Base-by-base conservation (phyloP, 92 coral and sea anemone genomes). In the Actinernus sp. region DNA sequence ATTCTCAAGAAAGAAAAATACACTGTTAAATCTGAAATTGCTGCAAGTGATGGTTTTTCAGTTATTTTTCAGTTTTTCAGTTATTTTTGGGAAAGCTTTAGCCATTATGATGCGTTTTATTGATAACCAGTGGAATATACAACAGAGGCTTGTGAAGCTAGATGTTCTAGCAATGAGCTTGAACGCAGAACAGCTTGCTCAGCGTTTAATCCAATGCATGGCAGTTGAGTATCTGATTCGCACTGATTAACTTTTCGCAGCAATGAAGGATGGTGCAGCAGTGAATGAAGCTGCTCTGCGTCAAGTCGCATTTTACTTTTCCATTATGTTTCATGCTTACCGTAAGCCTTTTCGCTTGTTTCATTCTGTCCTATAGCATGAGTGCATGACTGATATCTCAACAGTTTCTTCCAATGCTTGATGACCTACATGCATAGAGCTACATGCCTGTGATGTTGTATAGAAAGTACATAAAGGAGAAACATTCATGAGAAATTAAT, bases 231-330 rank as follows among this genome's bases (percentile, higher is more conserved):
- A 43, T 59, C 19, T n/a, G 51, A 68, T 55, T 38, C 62, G 48
- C 19, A 69, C 90, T 1, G 48, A 47, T 46, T 61, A 61, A 29
- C 72, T 84, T 61, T 56, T 76, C 23, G 41, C 82, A 72, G 82
- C 88, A 59, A 81, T 71, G 91, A 65, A 58, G 65, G 91, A 85
- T 58, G 76, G 86, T 61, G 86, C 86, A 46, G 38, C 77, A 45
- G 91, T 71, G 29, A 78, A 78, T 71, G 82, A 67, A 67, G 86
- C 81, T 28, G 85, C 79, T 44, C 56, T 80, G 70, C 63, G 60
- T 20, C 79, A 83, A 69, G 70, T 76, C 24, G 25, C 30, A 48
- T 78, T 68, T 38, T 78, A 31, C 47, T 79, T 71, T 30, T 68
- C 68, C 50, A 39, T 67, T 30, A 36, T 77, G 33, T 37, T 52